These are phyloP conservation scores for Drosophila bocqueti DNA, from an alignment of 1,140 invertebrate species.

Conservation along the genomic window DNA sequence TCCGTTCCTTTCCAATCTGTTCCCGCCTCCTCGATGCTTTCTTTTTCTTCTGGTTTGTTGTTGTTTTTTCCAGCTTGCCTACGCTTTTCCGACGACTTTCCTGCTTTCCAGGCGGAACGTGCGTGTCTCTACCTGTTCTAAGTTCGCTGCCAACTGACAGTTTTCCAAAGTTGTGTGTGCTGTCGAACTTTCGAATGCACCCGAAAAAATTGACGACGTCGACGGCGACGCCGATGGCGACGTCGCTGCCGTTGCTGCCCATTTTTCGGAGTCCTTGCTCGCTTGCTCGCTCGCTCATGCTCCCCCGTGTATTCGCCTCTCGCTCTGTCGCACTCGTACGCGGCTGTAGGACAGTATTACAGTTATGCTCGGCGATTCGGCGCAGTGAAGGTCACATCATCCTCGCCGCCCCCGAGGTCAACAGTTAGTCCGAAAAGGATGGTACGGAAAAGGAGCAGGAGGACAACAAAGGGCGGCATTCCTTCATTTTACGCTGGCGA, in stretches of 20 bases:
- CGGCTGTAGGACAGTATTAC: conserved; percentile 31
- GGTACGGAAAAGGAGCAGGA: not conserved
- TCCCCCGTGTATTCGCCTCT: not conserved
- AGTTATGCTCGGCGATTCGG: conserved; percentile 24
- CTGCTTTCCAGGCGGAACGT: conserved; percentile 67
- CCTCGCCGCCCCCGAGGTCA: conserved; percentile 3
- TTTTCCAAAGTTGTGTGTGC: conserved; percentile 81
- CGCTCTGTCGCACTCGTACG: conserved; percentile 6
- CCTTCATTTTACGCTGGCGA: conserved; percentile 6
- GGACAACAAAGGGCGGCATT: conserved; percentile 5
- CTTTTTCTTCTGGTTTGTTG: not conserved
- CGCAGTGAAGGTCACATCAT: conserved; percentile 20
- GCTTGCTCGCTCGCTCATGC: not conserved
- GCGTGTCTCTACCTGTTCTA: conserved; percentile 85
- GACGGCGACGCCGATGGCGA: conserved; percentile 17
- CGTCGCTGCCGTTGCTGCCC: not conserved
- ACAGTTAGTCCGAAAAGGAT: conserved; percentile 44
- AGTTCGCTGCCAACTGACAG: conserved; percentile 85
- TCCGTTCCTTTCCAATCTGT: conserved; percentile 32
- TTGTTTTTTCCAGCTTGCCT: conserved; percentile 5
- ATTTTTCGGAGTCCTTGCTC: conserved; percentile 60
- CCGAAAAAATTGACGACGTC: conserved; percentile 58
- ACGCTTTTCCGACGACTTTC: conserved; percentile 17
- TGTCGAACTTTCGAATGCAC: conserved; percentile 83
- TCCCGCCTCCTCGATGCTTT: conserved; percentile 7